Percentiles rank a stretch among this genome's conserved stretches.
These are phyloP conservation scores for Rotaria macrura DNA, from an alignment of 2,888 invertebrate genomes.

Conservation along the genomic window DNA sequence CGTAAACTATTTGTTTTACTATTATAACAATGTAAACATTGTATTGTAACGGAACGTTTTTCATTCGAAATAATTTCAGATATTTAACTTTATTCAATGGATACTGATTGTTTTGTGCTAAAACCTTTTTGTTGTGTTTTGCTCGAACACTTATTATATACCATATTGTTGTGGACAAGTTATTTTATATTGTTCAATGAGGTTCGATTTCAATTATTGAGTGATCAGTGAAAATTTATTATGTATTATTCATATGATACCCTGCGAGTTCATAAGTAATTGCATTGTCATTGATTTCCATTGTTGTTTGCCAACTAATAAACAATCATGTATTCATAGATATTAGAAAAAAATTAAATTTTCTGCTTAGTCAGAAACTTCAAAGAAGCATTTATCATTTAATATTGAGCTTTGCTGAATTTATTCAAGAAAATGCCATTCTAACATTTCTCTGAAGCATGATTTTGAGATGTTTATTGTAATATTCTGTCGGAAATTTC, in stretches of 20 bases:
- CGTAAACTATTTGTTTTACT: conserved; percentile 90
- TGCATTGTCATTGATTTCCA: conserved; percentile 25
- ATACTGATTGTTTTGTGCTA: conserved; percentile 69
- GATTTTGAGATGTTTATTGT: too few species aligned
- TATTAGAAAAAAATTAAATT: conserved; percentile 27
- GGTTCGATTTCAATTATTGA: conserved; percentile 36
- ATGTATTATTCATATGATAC: conserved; percentile 4
- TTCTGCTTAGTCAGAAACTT: conserved; percentile 29
- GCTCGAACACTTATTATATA: conserved; percentile 83
- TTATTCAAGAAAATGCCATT: too few species aligned
- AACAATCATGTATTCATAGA: conserved; percentile 31
- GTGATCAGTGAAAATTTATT: background rate
- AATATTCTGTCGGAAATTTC: too few species aligned
- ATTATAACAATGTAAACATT: conserved; percentile 91
- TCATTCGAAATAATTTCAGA: conserved; percentile 85
- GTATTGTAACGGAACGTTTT: conserved; percentile 81
- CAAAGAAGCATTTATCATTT: too few species aligned
- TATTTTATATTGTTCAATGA: conserved; percentile 38
- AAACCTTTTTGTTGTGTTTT: conserved; percentile 70
- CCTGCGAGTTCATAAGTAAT: conserved; percentile 22
- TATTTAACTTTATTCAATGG: conserved; percentile 89
- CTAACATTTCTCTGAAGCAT: too few species aligned
- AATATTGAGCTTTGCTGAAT: too few species aligned
- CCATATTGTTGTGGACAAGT: conserved; percentile 66
- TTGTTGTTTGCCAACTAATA: conserved; percentile 24